These are phyloP conservation scores for Neoitamus cyanurus DNA, from an alignment of 2,888 invertebrate species.

Conservation along the genomic window DNA sequence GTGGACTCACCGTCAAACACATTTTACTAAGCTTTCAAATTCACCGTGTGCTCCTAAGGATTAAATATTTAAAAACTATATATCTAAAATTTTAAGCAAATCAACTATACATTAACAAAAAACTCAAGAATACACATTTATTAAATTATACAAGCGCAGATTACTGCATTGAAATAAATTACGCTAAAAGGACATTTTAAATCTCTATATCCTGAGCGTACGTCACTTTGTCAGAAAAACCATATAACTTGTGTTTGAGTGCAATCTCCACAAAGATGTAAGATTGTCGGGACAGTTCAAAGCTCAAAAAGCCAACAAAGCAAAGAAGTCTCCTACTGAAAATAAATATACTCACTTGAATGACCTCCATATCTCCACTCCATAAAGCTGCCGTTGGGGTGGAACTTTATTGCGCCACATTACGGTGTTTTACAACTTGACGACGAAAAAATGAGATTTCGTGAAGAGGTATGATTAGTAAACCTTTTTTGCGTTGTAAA, in stretches of 20 bases:
- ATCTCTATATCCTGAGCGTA: background rate
- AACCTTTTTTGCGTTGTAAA: background rate
- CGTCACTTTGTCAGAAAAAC: background rate
- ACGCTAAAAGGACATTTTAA: background rate
- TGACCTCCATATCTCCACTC: background rate
- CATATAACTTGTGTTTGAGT: background rate
- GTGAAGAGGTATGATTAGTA: background rate
- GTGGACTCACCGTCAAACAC: too few relatives aligned
- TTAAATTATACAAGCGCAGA: background rate
- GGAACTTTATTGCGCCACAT: background rate
- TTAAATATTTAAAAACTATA: too few relatives aligned
- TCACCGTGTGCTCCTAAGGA: too few relatives aligned
- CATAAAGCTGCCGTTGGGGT: background rate
- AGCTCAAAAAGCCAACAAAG: background rate
- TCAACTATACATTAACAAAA: too few relatives aligned
- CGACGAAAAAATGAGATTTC: background rate
- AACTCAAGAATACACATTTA: background rate
- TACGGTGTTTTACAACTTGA: background rate
- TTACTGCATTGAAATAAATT: background rate
- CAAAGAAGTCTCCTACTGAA: background rate
- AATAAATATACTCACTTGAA: background rate
- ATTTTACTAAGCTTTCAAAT: too few relatives aligned
- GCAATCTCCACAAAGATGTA: background rate
- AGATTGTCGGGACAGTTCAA: background rate
- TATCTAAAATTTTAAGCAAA: too few relatives aligned